Evolutionary conservation across 2,113 vertebrate genomes (phyloP).

Genomic region (Oncorhynchus tshawytscha): DNA sequence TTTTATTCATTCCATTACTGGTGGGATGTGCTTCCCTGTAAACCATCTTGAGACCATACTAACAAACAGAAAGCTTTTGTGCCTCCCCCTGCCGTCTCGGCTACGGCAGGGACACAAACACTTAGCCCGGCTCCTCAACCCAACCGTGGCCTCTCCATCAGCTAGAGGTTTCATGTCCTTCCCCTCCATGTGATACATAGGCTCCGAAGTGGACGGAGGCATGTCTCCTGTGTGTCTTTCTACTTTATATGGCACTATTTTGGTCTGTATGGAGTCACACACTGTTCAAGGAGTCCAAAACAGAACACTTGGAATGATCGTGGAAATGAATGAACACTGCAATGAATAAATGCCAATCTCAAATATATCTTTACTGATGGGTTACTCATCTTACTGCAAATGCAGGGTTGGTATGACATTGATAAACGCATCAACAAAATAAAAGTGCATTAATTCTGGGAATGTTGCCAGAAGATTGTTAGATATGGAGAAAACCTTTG

Average conservation of each 20-base stretch:
- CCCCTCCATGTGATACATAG: slow-evolving; percentile 16
- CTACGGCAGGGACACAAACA: slow-evolving; percentile 5
- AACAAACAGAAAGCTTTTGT: slow-evolving; percentile 59
- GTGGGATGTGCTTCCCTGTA: slow-evolving; percentile 66
- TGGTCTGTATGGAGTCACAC: slow-evolving; percentile 16
- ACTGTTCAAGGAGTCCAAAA: background rate
- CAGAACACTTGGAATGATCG: background rate
- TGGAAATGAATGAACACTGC: background rate
- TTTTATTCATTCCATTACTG: slow-evolving; percentile 75
- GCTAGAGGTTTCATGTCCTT: slow-evolving; percentile 34
- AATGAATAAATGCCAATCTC: background rate
- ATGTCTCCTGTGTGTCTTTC: slow-evolving; percentile 11
- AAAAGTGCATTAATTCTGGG: too few relatives aligned
- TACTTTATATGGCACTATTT: slow-evolving; percentile 36
- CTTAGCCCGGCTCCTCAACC: slow-evolving; percentile 22
- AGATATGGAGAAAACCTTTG: too few relatives aligned
- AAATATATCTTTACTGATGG: background rate
- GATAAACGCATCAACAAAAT: too few relatives aligned
- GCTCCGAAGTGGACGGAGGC: slow-evolving; percentile 1
- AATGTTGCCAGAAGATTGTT: too few relatives aligned
- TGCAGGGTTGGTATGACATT: background rate
- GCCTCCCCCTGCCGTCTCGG: slow-evolving; percentile 34
- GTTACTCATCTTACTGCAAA: background rate
- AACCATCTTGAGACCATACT: slow-evolving; percentile 62
- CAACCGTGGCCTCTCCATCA: slow-evolving; percentile 34